These are phyloP conservation scores for Pectinophora gossypiella DNA, from an alignment of 1,140 invertebrate genomes.

Conservation along the genomic window DNA sequence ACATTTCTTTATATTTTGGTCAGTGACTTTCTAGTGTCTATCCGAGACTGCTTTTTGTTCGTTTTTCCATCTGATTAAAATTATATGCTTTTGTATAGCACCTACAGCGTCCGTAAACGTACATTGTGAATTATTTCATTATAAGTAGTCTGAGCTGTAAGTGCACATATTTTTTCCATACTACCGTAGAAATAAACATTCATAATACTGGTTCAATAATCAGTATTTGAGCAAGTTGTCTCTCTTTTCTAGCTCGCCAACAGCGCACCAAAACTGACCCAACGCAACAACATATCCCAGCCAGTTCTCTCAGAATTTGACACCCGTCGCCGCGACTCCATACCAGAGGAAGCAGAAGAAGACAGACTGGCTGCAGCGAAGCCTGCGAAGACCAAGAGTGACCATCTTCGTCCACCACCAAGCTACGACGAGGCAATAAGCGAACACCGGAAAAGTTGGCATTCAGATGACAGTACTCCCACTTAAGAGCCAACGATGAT, in stretches of 20 bases:
- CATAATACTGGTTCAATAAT: not conserved
- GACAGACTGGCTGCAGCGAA: conserved; percentile 53
- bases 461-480: conserved; percentile 70
- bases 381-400: conserved; percentile 44
- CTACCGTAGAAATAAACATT: no score
- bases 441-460: conserved; percentile 71
- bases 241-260: conserved; percentile 69
- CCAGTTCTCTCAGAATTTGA: conserved; percentile 71
- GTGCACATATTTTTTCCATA: no score
- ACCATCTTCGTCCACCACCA: conserved; percentile 50
- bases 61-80: no score
- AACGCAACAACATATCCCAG: conserved; percentile 77
- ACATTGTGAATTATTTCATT: no score
- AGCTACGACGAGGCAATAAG: conserved; percentile 54
- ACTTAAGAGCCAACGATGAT: no score
- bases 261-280: conserved; percentile 78
- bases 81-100: no score
- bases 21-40: no score
- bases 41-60: no score
- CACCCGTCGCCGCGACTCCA: conserved; percentile 69
- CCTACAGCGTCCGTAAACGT: no score
- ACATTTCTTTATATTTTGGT: no score
- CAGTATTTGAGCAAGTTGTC: not conserved
- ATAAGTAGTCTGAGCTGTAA: no score
- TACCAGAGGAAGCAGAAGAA: conserved; percentile 72